Percentiles rank a stretch among this genome's conserved stretches.
These are phyloP conservation scores for Eretmochelys imbricata DNA, from an alignment of 2,113 vertebrate genomes.

Conservation along the genomic window DNA sequence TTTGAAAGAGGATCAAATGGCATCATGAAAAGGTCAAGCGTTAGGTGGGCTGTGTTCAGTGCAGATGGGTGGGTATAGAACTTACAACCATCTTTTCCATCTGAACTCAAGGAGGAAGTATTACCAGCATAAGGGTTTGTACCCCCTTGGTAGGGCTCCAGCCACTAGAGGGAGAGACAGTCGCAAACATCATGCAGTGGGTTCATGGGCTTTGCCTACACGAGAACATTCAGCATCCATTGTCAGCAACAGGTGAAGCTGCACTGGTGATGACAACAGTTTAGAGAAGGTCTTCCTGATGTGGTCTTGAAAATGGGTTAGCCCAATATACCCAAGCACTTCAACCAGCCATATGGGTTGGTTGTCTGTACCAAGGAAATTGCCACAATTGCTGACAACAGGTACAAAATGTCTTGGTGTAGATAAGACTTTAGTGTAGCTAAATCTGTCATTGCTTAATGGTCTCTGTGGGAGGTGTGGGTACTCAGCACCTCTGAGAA, in stretches of 20 bases:
- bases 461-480: not conserved
- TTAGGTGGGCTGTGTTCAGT: not conserved
- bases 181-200: not conserved
- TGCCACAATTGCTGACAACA: not conserved
- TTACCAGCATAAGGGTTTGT: not conserved
- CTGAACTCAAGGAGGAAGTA: not conserved
- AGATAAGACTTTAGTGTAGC: not conserved
- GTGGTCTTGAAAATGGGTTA: not conserved
- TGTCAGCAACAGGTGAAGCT: not conserved
- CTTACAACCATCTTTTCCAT: not conserved
- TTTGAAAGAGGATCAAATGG: not conserved
- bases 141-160: not conserved
- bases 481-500: not conserved
- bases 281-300: not conserved
- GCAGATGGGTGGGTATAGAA: not conserved
- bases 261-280: not conserved
- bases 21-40: not conserved
- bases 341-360: not conserved
- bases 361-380: not conserved
- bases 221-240: not conserved
- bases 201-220: not conserved
- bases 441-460: not conserved
- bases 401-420: not conserved
- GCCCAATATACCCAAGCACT: not conserved
- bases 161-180: conserved; percentile 33